Evolutionary conservation across 2,113 vertebrate genomes (phyloP), one percentile per base, ranked within the genome.

Genomic region (Microtus pennsylvanicus): DNA sequence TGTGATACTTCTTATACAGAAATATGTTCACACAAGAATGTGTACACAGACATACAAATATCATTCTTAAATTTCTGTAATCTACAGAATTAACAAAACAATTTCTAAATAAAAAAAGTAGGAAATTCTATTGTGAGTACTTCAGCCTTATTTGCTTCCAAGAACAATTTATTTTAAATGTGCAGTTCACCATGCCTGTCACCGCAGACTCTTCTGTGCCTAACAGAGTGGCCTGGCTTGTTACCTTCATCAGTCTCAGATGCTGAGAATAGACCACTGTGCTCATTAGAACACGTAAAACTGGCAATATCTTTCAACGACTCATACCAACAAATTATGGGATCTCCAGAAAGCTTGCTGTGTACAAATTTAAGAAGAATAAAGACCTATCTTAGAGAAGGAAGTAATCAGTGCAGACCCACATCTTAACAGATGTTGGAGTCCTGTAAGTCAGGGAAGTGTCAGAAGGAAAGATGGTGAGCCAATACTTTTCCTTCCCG

Each of bases 231-330:
- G 95, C 96, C 90, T 87, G 72, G 70, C 94, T 98, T 96, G 97
- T 98, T 98, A 98, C 96, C 94, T 90, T 96, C 95, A 97, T 81
- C 97, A 98, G 98, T 97, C 95, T 94, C 90, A 96, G 96, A 95
- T 94, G 69, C 88, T 98, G 90, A 93, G 76, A 97, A 97, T 87
- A 94, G 98, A 97, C 47, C 89, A 89, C 3, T 72, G 90, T 75
- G 77, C 97, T 98, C 97, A 97, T 98, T 98, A 98, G 97, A 95
- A 96, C 94, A 98, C 95, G 91, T 52, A 96, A 98, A 96, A 47
- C 81, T 96, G 91, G 50, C 63, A 78, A 94, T 14, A 98, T 92
- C 90, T 97, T 96, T 95, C 97, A 98, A 80, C 93, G 74, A 94
- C 92, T 93, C 96, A 95, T 74, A 96, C 94, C 87, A 97, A 98